phyloP scores from a whole-genome alignment of 2,888 invertebrate genomes.

The Colostygia pectinataria region DNA sequence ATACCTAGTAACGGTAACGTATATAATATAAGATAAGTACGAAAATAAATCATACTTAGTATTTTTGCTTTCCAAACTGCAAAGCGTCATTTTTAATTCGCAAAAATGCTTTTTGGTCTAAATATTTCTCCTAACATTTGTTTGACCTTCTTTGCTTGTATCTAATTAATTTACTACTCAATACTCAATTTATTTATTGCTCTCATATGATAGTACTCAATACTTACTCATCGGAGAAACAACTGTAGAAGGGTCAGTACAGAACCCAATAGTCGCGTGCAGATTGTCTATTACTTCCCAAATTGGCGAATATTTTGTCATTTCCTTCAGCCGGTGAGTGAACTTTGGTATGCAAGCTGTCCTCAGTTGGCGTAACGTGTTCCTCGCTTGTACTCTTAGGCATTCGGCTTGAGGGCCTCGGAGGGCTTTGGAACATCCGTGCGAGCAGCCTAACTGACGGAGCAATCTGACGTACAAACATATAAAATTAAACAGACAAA shows the following conservation, averaged over 20 bases:
- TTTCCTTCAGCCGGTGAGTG: slow-evolving; percentile 84
- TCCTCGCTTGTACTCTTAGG: slow-evolving; percentile 90
- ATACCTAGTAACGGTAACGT: too few relatives aligned
- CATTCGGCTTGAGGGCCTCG: slow-evolving; percentile 95
- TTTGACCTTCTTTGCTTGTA: too few relatives aligned
- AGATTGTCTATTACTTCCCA: slow-evolving; percentile 95
- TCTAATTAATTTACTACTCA: too few relatives aligned
- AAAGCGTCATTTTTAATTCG: not conserved
- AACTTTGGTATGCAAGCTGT: slow-evolving; percentile 80
- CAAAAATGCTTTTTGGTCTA: not conserved
- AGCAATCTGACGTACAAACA: slow-evolving; percentile 84
- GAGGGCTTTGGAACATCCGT: slow-evolving; percentile 94
- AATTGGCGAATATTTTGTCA: slow-evolving; percentile 90
- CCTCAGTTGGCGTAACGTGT: slow-evolving; percentile 88
- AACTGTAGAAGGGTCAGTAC: slow-evolving; percentile 93
- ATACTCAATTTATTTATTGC: too few relatives aligned
- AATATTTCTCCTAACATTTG: not conserved
- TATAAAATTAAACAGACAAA: too few relatives aligned
- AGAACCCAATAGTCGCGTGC: slow-evolving; percentile 97
- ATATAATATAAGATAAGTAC: too few relatives aligned
- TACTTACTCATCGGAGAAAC: slow-evolving; percentile 94
- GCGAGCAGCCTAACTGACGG: slow-evolving; percentile 94
- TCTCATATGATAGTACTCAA: too few relatives aligned
- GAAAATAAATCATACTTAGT: too few relatives aligned
- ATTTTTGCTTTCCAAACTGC: not conserved